A percentile compares a stretch with the other conserved stretches of the same genome.
Conservation (phyloP, 2,113 vertebrate genomes). For the Panthera leo region DNA sequence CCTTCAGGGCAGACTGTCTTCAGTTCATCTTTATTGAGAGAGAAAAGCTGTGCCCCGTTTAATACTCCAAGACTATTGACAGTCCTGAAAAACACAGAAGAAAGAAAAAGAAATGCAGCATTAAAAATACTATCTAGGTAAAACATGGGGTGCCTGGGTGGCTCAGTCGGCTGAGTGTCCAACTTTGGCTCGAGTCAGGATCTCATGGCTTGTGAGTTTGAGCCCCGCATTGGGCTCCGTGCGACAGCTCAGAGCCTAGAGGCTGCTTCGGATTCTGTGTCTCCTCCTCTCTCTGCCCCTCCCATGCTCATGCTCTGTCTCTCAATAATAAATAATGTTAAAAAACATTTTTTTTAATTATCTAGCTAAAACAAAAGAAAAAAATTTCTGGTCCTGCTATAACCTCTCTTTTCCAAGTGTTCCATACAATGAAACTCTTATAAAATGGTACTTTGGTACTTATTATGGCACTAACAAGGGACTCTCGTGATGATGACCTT, state of each 20-base stretch:
- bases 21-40: conserved; percentile 97
- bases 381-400: background rate
- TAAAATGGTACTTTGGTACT: background rate
- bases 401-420: background rate
- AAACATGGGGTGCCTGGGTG: background rate
- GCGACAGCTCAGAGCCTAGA: background rate
- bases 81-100: conserved; percentile 85
- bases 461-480: background rate
- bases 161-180: background rate
- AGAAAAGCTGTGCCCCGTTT: conserved; percentile 97
- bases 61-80: conserved; percentile 95
- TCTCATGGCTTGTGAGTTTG: background rate
- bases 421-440: background rate
- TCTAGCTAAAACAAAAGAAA: background rate
- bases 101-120: background rate
- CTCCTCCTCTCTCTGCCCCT: background rate
- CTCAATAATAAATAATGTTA: background rate
- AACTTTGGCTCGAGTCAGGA: background rate
- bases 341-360: too few species aligned
- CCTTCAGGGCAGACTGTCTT: conserved; percentile 96
- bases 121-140: background rate
- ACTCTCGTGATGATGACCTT: fast-evolving
- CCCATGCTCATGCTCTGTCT: background rate
- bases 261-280: background rate
- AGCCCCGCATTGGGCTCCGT: background rate